phyloP scores from a whole-genome alignment of 1,140 invertebrate genomes.

The Ctenoplectra terminalis region DNA sequence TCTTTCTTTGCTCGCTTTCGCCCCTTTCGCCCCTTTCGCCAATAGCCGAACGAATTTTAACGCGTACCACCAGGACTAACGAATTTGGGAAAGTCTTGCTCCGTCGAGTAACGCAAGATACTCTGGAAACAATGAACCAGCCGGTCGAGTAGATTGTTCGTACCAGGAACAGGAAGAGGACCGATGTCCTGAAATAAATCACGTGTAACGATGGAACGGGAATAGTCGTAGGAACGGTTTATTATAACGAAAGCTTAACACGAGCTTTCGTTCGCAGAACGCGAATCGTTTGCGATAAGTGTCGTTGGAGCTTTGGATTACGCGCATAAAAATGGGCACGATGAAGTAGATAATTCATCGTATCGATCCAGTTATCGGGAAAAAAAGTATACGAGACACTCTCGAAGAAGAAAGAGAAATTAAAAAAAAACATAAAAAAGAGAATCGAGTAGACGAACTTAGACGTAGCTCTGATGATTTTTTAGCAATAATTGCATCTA shows the following conservation, averaged over 20 bases:
- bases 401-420: too few relatives aligned
- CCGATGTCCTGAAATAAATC: constrained; percentile 32
- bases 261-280: constrained; percentile 1
- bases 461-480: background rate
- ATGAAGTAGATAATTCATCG: background rate
- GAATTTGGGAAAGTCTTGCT: constrained; percentile 25
- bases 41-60: background rate
- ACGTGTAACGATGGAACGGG: constrained; percentile 35
- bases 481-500: constrained; percentile 5
- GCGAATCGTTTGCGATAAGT: constrained; percentile 6
- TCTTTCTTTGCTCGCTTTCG: background rate
- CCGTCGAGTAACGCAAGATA: background rate
- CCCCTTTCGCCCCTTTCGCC: background rate
- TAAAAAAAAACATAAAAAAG: too few relatives aligned
- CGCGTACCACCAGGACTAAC: background rate
- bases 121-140: constrained; percentile 4
- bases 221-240: constrained; percentile 17
- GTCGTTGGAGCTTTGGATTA: background rate
- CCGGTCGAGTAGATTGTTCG: constrained; percentile 3
- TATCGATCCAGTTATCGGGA: too few relatives aligned
- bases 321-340: background rate
- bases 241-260: background rate
- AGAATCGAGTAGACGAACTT: too few relatives aligned
- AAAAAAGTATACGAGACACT: background rate
- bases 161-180: constrained; percentile 47